These are phyloP conservation scores for Pomatostomus ruficeps DNA, from an alignment of 2,113 vertebrate genomes.

Conservation along the genomic window DNA sequence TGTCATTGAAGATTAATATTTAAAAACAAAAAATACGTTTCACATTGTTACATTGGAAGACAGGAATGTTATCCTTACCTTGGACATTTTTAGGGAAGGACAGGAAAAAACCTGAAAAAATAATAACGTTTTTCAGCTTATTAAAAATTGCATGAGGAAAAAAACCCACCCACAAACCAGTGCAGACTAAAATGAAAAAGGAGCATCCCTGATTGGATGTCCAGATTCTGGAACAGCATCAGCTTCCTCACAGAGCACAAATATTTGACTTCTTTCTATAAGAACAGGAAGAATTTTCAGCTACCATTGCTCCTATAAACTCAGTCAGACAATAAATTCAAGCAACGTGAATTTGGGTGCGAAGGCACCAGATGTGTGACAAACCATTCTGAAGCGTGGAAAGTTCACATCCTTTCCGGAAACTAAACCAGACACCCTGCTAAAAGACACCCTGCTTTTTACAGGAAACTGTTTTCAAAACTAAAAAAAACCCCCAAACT, in stretches of 20 bases:
- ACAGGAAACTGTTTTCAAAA: conserved; percentile 6
- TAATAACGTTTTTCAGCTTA: not conserved
- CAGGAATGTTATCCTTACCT: conserved; percentile 59
- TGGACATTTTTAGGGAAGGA: conserved; percentile 67
- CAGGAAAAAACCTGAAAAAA: conserved; percentile 48
- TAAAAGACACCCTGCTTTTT: not conserved
- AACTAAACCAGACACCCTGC: not conserved
- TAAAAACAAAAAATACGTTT: not conserved
- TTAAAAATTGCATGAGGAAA: not conserved
- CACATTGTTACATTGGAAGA: not conserved
- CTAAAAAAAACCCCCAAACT: accelerated
- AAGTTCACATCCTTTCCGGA: not conserved
- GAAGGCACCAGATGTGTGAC: not conserved
- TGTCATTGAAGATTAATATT: not conserved
- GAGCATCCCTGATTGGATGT: not conserved
- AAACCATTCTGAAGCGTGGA: not conserved
- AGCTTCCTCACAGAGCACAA: not conserved
- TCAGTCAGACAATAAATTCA: not conserved
- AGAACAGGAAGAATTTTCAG: not conserved
- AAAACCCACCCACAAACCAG: not conserved
- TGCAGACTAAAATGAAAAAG: not conserved
- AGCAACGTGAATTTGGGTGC: not conserved
- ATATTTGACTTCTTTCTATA: not conserved
- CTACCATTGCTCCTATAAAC: not conserved
- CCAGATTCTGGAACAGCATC: not conserved